phyloP scores from a whole-genome alignment of 2,888 invertebrate species.

The Thymelicus acteon region DNA sequence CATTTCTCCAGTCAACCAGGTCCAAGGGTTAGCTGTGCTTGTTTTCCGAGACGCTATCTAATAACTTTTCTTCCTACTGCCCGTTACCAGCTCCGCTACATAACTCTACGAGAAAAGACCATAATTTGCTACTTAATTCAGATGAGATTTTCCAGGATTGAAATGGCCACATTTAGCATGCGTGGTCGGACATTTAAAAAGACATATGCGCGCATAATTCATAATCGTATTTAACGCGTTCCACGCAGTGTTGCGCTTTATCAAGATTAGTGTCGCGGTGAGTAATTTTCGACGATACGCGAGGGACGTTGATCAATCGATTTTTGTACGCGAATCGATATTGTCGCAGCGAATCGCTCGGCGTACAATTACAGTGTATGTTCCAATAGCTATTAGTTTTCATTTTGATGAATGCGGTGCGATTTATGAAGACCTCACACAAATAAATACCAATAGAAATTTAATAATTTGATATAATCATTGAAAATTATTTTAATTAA shows the following conservation, averaged over 20 bases:
- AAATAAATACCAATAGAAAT: background rate
- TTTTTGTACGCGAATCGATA: conserved; percentile 57
- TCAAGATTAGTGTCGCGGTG: conserved; percentile 73
- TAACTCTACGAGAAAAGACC: background rate
- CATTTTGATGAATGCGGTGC: background rate
- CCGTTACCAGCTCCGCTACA: too few species aligned
- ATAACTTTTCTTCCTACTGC: too few species aligned
- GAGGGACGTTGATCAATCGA: conserved; percentile 75
- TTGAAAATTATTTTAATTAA: too few species aligned
- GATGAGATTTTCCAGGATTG: background rate
- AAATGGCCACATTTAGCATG: conserved; percentile 6
- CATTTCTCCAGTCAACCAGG: too few species aligned
- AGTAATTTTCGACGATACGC: conserved; percentile 69
- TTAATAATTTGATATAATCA: too few species aligned
- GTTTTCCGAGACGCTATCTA: too few species aligned
- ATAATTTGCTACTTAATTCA: background rate
- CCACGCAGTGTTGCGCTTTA: conserved; percentile 53
- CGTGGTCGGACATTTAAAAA: conserved; percentile 18
- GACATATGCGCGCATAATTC: conserved; percentile 18
- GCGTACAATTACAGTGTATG: background rate
- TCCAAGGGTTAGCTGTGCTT: too few species aligned
- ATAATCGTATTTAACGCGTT: conserved; percentile 22
- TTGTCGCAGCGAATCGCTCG: conserved; percentile 36
- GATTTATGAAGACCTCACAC: background rate
- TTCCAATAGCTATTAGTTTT: background rate